A percentile compares a stretch with the other conserved stretches of the same genome.
phyloP scores from a whole-genome alignment of 37 sponge, comb jelly and placozoan species.

The Chondrilla cf. caribensis region DNA sequence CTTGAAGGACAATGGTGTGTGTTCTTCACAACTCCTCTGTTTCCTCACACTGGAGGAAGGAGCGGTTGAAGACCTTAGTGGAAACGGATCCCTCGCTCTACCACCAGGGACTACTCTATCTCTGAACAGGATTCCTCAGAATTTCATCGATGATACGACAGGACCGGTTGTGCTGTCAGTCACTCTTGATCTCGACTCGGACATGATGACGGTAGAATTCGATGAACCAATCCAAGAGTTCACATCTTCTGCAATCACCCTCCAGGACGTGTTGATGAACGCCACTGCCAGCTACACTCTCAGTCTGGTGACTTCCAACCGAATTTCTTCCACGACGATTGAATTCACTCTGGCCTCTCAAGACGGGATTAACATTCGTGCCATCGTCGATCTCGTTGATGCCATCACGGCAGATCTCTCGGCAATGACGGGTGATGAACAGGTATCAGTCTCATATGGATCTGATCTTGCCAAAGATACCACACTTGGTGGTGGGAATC shows the following conservation, averaged over 20 bases:
- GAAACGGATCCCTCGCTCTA: slow-evolving; percentile 36
- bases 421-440: too few species aligned
- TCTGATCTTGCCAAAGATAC: slow-evolving; percentile 49
- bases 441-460: slow-evolving; percentile 47
- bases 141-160: slow-evolving; percentile 18
- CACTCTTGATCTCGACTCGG: slow-evolving; percentile 49
- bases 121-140: not conserved
- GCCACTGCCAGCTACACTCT: slow-evolving; percentile 44
- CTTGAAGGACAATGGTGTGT: slow-evolving; percentile 59
- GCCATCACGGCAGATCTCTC: slow-evolving; percentile 30
- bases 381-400: slow-evolving; percentile 49
- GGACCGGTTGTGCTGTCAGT: slow-evolving; percentile 27
- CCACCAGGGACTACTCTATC: not conserved
- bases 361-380: slow-evolving; percentile 63
- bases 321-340: slow-evolving; percentile 32
- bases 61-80: slow-evolving; percentile 48
- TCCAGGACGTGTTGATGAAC: slow-evolving; percentile 48
- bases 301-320: slow-evolving; percentile 29
- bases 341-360: slow-evolving; percentile 24
- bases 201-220: slow-evolving; percentile 60
- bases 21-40: slow-evolving; percentile 33
- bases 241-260: slow-evolving; percentile 51
- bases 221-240: slow-evolving; percentile 70
- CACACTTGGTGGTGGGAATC: slow-evolving; percentile 25
- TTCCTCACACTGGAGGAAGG: slow-evolving; percentile 42